Evolutionary conservation across 2,113 vertebrate genomes (phyloP).

Genomic region (Steatornis caripensis): DNA sequence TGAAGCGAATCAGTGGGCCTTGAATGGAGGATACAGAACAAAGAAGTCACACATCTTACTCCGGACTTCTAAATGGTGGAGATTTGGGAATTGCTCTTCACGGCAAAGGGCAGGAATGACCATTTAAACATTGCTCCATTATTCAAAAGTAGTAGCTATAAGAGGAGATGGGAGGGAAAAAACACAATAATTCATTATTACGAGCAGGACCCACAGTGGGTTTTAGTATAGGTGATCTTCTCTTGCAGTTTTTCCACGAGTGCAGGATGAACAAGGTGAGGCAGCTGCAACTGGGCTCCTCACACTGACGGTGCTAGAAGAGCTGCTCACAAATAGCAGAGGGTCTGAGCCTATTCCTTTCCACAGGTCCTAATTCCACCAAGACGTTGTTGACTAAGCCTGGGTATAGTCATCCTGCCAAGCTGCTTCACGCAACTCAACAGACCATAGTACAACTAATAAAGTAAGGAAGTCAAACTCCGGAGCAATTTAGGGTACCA

Average conservation of each 20-base stretch:
- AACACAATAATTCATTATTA: background rate
- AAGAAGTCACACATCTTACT: background rate
- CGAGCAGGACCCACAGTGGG: background rate
- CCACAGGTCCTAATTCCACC: background rate
- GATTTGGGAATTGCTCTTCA: background rate
- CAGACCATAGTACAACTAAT: background rate
- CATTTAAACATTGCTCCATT: background rate
- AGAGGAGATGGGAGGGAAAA: background rate
- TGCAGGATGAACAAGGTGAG: background rate
- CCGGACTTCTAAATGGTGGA: background rate
- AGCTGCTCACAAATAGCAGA: background rate
- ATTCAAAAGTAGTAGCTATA: background rate
- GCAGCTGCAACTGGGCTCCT: background rate
- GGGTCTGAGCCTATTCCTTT: background rate
- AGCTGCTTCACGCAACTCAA: background rate
- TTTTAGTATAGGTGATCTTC: background rate
- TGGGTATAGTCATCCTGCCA: background rate
- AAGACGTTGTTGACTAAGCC: background rate
- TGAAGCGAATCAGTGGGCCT: background rate
- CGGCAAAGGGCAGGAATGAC: background rate
- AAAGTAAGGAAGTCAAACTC: background rate
- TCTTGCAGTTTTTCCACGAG: background rate
- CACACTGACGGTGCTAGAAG: background rate
- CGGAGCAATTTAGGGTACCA: background rate
- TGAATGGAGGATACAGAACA: background rate